These are phyloP conservation scores for Zaprionus camerounensis DNA, from an alignment of 1,140 invertebrate species.

Conservation along the genomic window DNA sequence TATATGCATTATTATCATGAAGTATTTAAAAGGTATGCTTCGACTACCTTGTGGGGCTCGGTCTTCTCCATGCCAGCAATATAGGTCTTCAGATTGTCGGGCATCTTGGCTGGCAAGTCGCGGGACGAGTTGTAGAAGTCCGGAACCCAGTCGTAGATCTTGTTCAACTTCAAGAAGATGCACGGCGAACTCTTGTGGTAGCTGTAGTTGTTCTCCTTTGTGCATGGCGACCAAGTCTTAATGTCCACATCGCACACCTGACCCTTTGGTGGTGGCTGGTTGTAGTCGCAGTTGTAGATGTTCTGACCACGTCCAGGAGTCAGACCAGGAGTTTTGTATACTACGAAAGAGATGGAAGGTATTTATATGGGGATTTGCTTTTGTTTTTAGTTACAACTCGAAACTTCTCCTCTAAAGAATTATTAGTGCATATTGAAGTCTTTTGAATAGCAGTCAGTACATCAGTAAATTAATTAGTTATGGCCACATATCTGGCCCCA, in stretches of 20 bases:
- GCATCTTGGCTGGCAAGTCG: conserved; percentile 88
- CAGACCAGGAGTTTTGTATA: conserved; percentile 88
- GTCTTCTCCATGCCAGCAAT: conserved; percentile 68
- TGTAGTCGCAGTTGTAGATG: conserved; percentile 88
- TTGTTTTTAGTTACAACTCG: no score
- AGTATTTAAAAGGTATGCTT: not conserved
- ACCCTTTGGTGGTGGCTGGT: conserved; percentile 86
- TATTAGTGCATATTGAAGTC: no score
- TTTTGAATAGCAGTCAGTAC: no score
- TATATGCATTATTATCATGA: not conserved
- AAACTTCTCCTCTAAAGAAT: no score
- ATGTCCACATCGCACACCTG: conserved; percentile 91
- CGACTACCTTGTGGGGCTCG: conserved; percentile 65
- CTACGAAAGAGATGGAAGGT: conserved; percentile 80
- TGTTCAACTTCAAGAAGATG: conserved; percentile 92
- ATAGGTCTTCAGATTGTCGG: conserved; percentile 86
- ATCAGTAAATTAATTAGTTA: no score
- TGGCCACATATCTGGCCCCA: no score
- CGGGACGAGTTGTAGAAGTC: conserved; percentile 88
- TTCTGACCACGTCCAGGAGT: conserved; percentile 88
- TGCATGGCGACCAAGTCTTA: conserved; percentile 87
- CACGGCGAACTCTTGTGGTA: conserved; percentile 92
- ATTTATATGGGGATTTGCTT: no score
- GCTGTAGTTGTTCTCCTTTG: conserved; percentile 89
- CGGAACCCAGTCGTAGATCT: conserved; percentile 91